These are phyloP conservation scores for Zoanthus sociatus DNA, from an alignment of 92 coral and sea anemone species.

Conservation along the genomic window DNA sequence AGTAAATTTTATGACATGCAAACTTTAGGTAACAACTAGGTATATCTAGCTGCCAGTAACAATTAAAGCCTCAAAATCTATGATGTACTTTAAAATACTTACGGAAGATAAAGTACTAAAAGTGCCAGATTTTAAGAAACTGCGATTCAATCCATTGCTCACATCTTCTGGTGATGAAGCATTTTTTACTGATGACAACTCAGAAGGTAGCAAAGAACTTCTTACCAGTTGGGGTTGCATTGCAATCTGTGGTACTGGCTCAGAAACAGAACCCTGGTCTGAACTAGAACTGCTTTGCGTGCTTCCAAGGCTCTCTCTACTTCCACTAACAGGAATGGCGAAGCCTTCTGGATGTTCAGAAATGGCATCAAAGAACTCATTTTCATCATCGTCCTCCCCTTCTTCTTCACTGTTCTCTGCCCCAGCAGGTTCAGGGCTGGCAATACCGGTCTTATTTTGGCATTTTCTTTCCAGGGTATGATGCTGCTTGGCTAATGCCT, in stretches of 20 bases:
- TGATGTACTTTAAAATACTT: not conserved
- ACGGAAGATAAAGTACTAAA: constrained; percentile 23
- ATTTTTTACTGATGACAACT: not conserved
- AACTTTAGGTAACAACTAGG: not conserved
- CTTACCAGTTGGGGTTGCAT: constrained; percentile 15
- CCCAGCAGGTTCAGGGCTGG: constrained; percentile 67
- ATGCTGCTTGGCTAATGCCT: constrained; percentile 94
- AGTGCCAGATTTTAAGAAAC: constrained; percentile 8
- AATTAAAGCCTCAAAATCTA: too few relatives aligned
- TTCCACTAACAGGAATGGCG: constrained; percentile 68
- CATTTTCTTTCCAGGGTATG: constrained; percentile 89
- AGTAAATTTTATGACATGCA: not conserved
- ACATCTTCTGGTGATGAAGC: constrained; percentile 7
- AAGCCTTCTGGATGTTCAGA: constrained; percentile 92
- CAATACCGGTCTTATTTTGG: constrained; percentile 69
- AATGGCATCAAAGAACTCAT: constrained; percentile 96
- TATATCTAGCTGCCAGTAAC: too few relatives aligned
- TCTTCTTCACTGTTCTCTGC: constrained; percentile 68
- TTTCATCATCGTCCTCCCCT: constrained; percentile 87
- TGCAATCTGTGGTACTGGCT: not conserved
- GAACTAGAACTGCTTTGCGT: constrained; percentile 60
- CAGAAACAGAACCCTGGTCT: constrained; percentile 60
- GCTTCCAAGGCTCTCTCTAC: constrained; percentile 77
- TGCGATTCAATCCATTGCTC: not conserved
- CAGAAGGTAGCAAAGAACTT: constrained; percentile 21